Evolutionary conservation across 1,140 invertebrate species (phyloP).

Genomic region (Drosophila lowei): DNA sequence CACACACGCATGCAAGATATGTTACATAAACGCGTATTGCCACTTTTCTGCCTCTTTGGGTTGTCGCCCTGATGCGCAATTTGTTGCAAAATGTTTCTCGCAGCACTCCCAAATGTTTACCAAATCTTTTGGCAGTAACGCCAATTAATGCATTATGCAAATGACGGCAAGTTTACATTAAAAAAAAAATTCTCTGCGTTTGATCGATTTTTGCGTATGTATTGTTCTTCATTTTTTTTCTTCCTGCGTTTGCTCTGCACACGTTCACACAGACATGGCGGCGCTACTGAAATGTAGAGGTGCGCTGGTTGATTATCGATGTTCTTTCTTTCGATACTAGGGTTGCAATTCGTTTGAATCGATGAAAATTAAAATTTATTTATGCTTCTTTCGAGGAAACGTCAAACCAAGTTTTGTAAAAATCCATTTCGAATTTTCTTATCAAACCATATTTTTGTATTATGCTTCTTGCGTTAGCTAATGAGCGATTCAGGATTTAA

Average conservation of each 20-base stretch:
- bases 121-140: slow-evolving; percentile 31
- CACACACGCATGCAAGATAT: slow-evolving; percentile 39
- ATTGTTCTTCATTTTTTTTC: slow-evolving; percentile 68
- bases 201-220: slow-evolving; percentile 78
- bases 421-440: no score
- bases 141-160: slow-evolving; percentile 38
- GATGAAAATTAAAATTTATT: no score
- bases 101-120: slow-evolving; percentile 47
- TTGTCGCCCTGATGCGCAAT: slow-evolving; percentile 35
- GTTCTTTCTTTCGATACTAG: background rate
- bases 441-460: no score
- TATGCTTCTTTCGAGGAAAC: no score
- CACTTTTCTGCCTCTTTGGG: slow-evolving; percentile 56
- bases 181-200: slow-evolving; percentile 66
- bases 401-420: no score
- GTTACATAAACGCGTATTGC: slow-evolving; percentile 68
- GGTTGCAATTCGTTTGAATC: background rate
- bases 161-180: slow-evolving; percentile 28
- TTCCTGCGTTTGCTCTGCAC: slow-evolving; percentile 56
- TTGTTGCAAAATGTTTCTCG: slow-evolving; percentile 29
- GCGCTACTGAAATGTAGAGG: slow-evolving; percentile 17
- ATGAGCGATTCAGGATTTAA: no score
- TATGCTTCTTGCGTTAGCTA: no score
- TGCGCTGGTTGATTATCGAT: background rate
- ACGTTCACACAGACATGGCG: slow-evolving; percentile 55